Evolutionary conservation across 2,888 invertebrate genomes (phyloP), one percentile per base, ranked within the genome.

Genomic region (Coenonympha arcania): DNA sequence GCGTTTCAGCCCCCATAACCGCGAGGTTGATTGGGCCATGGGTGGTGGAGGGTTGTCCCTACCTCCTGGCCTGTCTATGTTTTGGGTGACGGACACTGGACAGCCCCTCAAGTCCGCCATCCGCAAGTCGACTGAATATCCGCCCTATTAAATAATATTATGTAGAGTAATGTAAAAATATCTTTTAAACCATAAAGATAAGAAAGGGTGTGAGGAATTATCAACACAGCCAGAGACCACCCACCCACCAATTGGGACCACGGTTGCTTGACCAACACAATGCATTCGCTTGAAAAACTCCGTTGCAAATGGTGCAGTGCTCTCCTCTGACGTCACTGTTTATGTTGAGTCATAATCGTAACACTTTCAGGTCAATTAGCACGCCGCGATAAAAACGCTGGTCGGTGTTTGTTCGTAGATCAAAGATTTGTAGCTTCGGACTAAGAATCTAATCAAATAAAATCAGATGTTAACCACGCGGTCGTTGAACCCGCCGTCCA

Each of bases 301-400:
- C 13, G 20, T 15, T 31, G 31, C 31, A 42, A 28, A 5, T 34
- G 24, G 9, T 33, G 15, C 15, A 44, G n/a, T 11, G 16, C 6
- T 30, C 22, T 5, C n/a, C 18, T 6, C 41, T 61, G 54, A 59
- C 58, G 59, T 58, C 56, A 61, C 13, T 16, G 43, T 44, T 52
- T 46, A 46, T 18, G 28, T 36, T 50, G 46, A 52, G 28, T 55
- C 54, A 50, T 49, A 57, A 49, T 54, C 47, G 59, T 58, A 61
- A 59, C 61, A 59, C 57, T 61, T 59, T 58, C 52, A 41, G 54
- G 48, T 50, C 58, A 58, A 57, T 61, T 57, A 60, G 53, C 54
- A 50, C 56, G 51, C 42, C 49, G 50, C 57, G 52, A 58, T 58
- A 57, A 59, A 58, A 56, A 40, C 45, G 28, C 20, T 45, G 44